Base-by-base conservation (phyloP, 2,888 invertebrate species). In the Morpho achilles region DNA sequence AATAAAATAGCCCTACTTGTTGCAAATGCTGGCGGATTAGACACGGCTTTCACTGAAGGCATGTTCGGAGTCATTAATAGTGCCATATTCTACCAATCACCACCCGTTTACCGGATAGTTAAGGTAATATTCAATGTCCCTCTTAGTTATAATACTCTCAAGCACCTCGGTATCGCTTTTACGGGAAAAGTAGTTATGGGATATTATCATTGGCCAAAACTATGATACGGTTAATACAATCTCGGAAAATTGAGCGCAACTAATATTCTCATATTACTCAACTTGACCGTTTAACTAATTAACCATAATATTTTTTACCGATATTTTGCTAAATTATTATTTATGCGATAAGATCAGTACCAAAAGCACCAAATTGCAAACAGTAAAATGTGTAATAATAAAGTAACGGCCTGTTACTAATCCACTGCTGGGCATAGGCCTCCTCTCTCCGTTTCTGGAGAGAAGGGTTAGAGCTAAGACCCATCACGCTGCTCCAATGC, bases 21-120 rank as follows among this genome's bases (percentile, higher is more conserved):
- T 40, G 96, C 97, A 50, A 99, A 99, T 4, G 96, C 98, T 0
- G 95, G 98, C 9, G 97, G 98, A 50, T 94, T 99, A 53, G 98
- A 99, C 77, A 98, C 99, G 76, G 97, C 98, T 0, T 92, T 96
- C 23, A 98, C 98, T 0, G 99, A 99, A 54, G 98, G 98, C 57
- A 93, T 96, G 65, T 99, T 96, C 74, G 97, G 98, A 53, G 95
- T 99, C 51, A 93, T 97, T 64, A 94, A 96, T 69, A 96, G 96
- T 67, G 94, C 98, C 46, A 94, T 97, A 92, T 97, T 97, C 77
- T 94, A 95, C 7, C 91, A 94, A 54, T 94, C 95, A 73, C 91
- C 94, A 10, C 72, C 94, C 7, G 88, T 91, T 53, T 94, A 93
- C 71, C 83, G 70, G 64, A 81, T 88, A 61, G 57, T 84, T 3